Evolutionary conservation across 2,797 vertebrate genomes (phyloP).

Genomic region (Lutjanus campechanus): DNA sequence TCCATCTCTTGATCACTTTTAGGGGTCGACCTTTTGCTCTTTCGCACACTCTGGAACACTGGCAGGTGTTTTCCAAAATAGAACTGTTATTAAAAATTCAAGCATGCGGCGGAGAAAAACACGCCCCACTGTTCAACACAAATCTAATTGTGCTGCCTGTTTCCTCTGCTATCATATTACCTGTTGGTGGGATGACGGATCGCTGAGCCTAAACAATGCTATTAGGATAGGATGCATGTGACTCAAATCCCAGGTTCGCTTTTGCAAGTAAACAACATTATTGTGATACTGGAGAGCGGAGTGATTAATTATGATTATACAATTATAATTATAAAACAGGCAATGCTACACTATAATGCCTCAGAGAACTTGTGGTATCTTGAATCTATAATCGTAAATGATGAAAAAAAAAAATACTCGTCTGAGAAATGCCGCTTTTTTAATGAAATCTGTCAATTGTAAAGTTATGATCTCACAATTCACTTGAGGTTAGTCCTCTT

Average conservation of each 20-base stretch:
- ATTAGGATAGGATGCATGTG: slow-evolving; percentile 78
- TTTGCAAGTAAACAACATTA: slow-evolving; percentile 80
- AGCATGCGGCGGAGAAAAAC: slow-evolving; percentile 79
- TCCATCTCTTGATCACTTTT: slow-evolving; percentile 76
- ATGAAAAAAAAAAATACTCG: slow-evolving; percentile 5
- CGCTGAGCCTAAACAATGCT: slow-evolving; percentile 83
- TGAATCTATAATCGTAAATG: slow-evolving; percentile 36
- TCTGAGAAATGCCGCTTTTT: slow-evolving; percentile 13
- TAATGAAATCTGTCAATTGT: slow-evolving; percentile 8
- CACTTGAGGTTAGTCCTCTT: slow-evolving; percentile 16
- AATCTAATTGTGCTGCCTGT: slow-evolving; percentile 87
- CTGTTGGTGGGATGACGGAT: slow-evolving; percentile 86
- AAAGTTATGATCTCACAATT: slow-evolving; percentile 16
- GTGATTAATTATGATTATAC: slow-evolving; percentile 80
- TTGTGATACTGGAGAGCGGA: slow-evolving; percentile 60
- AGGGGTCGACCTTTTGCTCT: slow-evolving; percentile 72
- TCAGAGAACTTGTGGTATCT: slow-evolving; percentile 41
- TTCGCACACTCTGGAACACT: slow-evolving; percentile 53
- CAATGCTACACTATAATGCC: slow-evolving; percentile 46
- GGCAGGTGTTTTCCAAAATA: slow-evolving; percentile 76
- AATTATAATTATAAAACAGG: slow-evolving; percentile 68
- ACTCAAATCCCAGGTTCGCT: slow-evolving; percentile 67
- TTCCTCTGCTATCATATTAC: slow-evolving; percentile 85
- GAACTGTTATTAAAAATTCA: slow-evolving; percentile 84
- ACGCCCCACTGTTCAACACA: slow-evolving; percentile 86